These are phyloP conservation scores for Ophonus ardosiacus DNA, from an alignment of 2,888 invertebrate genomes.

Conservation along the genomic window DNA sequence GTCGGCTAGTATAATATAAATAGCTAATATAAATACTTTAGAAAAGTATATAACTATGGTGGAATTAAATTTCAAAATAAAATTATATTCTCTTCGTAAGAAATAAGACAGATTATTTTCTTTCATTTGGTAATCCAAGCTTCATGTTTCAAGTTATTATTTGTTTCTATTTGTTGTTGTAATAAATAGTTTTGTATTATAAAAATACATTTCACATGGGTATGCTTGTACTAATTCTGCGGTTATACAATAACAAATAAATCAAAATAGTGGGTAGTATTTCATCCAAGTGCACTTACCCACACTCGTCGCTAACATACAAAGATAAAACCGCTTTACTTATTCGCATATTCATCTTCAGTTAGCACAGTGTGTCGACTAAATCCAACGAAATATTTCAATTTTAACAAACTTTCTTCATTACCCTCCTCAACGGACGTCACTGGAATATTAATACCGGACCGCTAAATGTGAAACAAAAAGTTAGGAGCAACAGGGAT, in stretches of 20 bases:
- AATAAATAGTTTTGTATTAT: too few species aligned
- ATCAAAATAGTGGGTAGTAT: background rate
- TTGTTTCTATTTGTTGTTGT: too few species aligned
- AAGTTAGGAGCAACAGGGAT: conserved; percentile 29
- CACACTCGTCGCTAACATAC: background rate
- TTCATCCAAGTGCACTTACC: background rate
- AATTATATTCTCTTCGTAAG: too few species aligned
- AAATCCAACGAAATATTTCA: conserved; percentile 69
- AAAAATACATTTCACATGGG: too few species aligned
- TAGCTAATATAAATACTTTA: too few species aligned
- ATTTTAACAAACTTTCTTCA: conserved; percentile 57
- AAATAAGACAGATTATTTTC: too few species aligned
- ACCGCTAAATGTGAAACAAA: conserved; percentile 56
- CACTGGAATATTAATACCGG: conserved; percentile 54
- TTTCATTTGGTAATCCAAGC: too few species aligned
- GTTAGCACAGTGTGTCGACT: conserved; percentile 74
- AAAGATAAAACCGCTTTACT: background rate
- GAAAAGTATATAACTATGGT: too few species aligned
- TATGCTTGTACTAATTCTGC: background rate
- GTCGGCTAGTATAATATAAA: too few species aligned
- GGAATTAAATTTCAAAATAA: too few species aligned
- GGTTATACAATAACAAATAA: background rate
- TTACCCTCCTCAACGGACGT: conserved; percentile 11
- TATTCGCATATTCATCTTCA: conserved; percentile 56
- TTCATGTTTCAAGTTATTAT: too few species aligned